phyloP scores from a whole-genome alignment of 2,113 vertebrate genomes.

The Hymenochirus boettgeri region DNA sequence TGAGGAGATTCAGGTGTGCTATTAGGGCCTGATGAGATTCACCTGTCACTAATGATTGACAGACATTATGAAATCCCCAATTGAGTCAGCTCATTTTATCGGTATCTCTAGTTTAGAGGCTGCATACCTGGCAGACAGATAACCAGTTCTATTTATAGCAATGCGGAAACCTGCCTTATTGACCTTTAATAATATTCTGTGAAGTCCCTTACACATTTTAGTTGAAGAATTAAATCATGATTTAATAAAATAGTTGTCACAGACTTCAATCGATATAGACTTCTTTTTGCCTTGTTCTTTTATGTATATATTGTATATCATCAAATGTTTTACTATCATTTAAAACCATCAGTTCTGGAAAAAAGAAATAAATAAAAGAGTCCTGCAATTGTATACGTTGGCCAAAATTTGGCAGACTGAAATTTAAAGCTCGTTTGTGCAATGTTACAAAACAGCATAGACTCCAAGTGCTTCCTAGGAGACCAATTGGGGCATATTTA shows the following conservation, averaged over 20 bases:
- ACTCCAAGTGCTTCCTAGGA: no score
- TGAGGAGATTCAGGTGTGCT: slow-evolving; percentile 33
- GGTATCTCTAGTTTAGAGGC: background rate
- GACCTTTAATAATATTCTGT: background rate
- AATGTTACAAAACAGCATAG: no score
- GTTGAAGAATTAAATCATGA: background rate
- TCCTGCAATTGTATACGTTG: no score
- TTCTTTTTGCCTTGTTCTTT: no score
- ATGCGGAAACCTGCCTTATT: background rate
- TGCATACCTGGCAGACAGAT: slow-evolving; percentile 15
- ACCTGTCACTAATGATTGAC: slow-evolving; percentile 37
- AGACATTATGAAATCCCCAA: slow-evolving; percentile 34
- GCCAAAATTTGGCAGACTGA: no score
- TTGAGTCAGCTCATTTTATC: slow-evolving; percentile 26
- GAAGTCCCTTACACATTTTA: background rate
- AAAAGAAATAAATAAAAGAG: no score
- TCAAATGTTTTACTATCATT: no score
- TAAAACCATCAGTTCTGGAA: no score
- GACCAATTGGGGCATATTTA: no score
- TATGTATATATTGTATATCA: no score
- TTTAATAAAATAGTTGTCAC: background rate
- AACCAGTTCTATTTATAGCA: background rate
- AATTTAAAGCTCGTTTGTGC: no score
- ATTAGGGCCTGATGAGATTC: slow-evolving; percentile 35
- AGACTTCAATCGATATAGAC: no score